phyloP scores from a whole-genome alignment of 2,888 invertebrate species.

The Polymixis lichenea region DNA sequence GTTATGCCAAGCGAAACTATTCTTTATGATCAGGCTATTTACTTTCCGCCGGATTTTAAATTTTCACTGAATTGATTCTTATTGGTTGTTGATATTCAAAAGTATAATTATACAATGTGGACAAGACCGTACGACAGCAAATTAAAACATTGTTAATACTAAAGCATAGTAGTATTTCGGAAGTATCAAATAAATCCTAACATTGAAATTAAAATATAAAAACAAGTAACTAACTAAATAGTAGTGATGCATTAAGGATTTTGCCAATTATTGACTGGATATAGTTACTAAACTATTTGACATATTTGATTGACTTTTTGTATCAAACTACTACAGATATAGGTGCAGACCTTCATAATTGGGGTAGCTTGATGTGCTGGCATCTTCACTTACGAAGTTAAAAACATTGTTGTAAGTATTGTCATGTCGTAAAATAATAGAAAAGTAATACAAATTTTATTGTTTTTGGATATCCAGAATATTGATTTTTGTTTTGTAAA shows the following conservation, averaged over 20 bases:
- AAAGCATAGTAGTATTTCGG: background rate
- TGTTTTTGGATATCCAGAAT: background rate
- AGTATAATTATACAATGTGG: background rate
- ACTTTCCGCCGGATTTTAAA: background rate
- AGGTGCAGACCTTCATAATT: too few relatives aligned
- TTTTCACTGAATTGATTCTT: background rate
- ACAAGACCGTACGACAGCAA: background rate
- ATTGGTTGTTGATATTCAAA: background rate
- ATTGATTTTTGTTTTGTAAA: conserved; percentile 32
- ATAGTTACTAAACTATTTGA: background rate
- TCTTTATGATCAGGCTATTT: background rate
- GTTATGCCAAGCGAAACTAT: conserved; percentile 22
- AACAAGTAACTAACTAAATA: background rate
- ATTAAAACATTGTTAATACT: background rate
- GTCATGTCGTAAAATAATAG: too few relatives aligned
- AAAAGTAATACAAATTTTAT: background rate
- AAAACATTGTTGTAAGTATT: background rate
- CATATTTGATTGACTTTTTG: background rate
- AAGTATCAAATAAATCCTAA: background rate
- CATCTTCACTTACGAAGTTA: background rate
- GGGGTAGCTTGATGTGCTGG: too few relatives aligned
- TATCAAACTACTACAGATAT: background rate
- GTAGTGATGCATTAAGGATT: background rate
- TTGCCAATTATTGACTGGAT: background rate
- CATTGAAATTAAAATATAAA: background rate